Conservation (phyloP, 2,888 invertebrate species). For the Troides helena region DNA sequence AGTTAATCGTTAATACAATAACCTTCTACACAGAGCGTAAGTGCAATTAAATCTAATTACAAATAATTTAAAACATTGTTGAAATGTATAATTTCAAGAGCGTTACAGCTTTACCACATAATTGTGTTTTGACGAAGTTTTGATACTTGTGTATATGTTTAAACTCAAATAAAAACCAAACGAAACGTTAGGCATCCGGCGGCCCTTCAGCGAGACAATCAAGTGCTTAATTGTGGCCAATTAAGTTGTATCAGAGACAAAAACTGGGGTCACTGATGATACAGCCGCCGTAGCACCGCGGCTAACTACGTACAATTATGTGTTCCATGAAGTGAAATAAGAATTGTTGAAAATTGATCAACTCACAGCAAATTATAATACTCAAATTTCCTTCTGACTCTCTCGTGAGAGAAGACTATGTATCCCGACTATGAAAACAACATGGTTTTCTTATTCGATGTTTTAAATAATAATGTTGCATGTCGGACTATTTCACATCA, state of each 20-base stretch:
- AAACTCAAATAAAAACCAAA: constrained; percentile 19
- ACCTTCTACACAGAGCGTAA: background rate
- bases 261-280: too few species aligned
- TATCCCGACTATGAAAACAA: too few species aligned
- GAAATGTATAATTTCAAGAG: constrained; percentile 11
- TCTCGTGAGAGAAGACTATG: too few species aligned
- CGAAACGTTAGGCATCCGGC: constrained; percentile 13
- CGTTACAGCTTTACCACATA: constrained; percentile 6
- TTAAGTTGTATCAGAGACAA: background rate
- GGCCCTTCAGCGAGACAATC: constrained; percentile 14
- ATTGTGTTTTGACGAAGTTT: constrained; percentile 12
- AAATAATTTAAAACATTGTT: constrained; percentile 20
- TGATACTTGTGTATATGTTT: constrained; percentile 16
- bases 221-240: constrained; percentile 9
- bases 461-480: too few species aligned
- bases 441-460: too few species aligned
- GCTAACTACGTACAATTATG: too few species aligned
- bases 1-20: constrained; percentile 1
- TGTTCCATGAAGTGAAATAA: too few species aligned
- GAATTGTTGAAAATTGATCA: too few species aligned
- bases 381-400: too few species aligned
- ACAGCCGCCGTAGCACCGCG: too few species aligned
- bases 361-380: too few species aligned
- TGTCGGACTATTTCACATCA: too few species aligned
- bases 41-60: background rate